These are phyloP conservation scores for Paelopatides confundens DNA, from an alignment of 53 echinoderm and acorn worm species.

Conservation along the genomic window DNA sequence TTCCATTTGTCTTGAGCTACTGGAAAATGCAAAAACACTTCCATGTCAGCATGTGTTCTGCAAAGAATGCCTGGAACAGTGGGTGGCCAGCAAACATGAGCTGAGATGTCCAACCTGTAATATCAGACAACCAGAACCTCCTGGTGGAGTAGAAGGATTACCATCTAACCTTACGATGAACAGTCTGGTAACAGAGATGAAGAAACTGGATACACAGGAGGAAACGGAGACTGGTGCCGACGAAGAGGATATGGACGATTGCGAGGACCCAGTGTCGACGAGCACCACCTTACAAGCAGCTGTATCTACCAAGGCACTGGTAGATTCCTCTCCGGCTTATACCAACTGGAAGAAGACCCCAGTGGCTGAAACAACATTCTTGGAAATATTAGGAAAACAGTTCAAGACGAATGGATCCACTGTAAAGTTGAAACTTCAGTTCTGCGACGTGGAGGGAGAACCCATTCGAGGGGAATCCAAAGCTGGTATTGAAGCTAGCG, in stretches of 20 bases:
- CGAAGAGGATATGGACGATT: background rate
- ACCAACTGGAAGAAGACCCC: background rate
- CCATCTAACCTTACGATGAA: constrained; percentile 17
- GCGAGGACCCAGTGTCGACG: background rate
- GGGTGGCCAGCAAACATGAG: background rate
- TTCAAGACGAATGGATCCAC: background rate
- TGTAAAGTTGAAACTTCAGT: background rate
- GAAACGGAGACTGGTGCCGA: background rate
- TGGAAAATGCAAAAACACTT: constrained; percentile 11
- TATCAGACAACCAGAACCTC: background rate
- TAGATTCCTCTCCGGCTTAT: background rate
- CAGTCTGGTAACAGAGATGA: constrained; percentile 11
- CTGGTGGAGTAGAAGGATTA: background rate
- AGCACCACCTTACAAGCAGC: no score
- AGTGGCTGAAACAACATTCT: background rate
- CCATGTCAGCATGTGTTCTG: constrained; percentile 35
- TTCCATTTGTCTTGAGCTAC: constrained; percentile 11
- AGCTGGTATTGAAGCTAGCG: background rate
- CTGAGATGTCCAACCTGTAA: constrained; percentile 34
- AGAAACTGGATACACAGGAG: constrained; percentile 5
- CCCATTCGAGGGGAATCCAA: background rate
- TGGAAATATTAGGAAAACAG: background rate
- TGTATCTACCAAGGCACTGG: no score
- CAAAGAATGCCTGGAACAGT: constrained; percentile 7
- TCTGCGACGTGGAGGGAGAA: background rate